These are phyloP conservation scores for Aphis craccivora DNA, from an alignment of 1,140 invertebrate species.

Conservation along the genomic window DNA sequence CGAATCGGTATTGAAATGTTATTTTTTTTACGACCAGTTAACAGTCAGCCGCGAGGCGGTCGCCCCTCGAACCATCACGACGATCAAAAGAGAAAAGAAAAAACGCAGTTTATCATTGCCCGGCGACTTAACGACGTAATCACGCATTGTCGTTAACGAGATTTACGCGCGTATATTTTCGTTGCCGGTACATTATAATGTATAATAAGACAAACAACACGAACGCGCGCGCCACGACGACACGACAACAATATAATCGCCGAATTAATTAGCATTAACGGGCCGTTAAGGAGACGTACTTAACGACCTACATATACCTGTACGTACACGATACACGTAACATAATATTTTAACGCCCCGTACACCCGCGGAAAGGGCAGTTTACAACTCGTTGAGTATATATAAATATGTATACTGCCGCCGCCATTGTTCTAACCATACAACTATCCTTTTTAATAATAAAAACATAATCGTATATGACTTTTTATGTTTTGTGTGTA, in stretches of 20 bases:
- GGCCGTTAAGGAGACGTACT: constrained; percentile 38
- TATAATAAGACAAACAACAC: constrained; percentile 34
- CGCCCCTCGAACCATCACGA: neutral
- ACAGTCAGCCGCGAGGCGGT: neutral
- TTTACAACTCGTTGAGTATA: constrained; percentile 30
- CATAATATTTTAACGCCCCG: neutral
- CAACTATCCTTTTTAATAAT: neutral
- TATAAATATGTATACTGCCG: too few relatives aligned
- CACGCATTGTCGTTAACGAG: constrained; percentile 35
- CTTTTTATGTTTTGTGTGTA: neutral
- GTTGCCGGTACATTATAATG: neutral
- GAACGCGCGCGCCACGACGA: neutral
- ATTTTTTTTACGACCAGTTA: constrained; percentile 33
- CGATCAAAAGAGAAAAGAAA: neutral
- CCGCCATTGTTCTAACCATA: constrained; percentile 29
- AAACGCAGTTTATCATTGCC: constrained; percentile 4
- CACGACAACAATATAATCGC: constrained; percentile 17
- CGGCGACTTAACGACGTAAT: constrained; percentile 15
- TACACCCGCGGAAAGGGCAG: neutral
- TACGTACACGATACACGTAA: neutral
- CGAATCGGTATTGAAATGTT: constrained; percentile 13
- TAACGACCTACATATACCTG: constrained; percentile 14
- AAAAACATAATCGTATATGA: constrained; percentile 16
- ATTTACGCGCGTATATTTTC: constrained; percentile 27
- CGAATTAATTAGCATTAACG: constrained; percentile 56